Base-by-base conservation (phyloP, 2,113 vertebrate genomes). In the Xiphophorus hellerii region DNA sequence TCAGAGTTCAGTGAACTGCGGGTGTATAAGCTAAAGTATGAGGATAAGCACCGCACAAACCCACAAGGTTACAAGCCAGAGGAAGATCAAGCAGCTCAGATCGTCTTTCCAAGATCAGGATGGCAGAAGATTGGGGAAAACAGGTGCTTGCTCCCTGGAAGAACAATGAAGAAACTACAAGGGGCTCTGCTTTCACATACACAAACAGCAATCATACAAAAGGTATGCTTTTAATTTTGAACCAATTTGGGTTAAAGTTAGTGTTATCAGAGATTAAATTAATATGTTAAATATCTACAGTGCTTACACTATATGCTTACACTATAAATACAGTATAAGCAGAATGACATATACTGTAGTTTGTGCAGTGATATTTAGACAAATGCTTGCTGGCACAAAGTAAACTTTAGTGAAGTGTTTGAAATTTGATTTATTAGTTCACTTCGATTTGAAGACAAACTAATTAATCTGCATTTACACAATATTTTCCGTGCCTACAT, bases 151-250 rank as follows among this genome's bases (percentile, higher is more conserved):
- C 94, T 72, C 93, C 95, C 35, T 93, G 95, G 72, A 90, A 89
- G 30, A 74, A 84, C 20, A 60, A 88, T 61, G 96, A 97, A 22
- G 95, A 95, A 0, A 94, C 95, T 65, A 97, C 96, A 15, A 92
- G 74, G 10, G 91, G 87, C 0, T 71, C 94, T 29, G 3, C 89
- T 66, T 97, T 97, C 12, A 42, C 0, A 71, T 97, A 96, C 79
- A 96, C 96, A 82, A 96, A 96, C 93, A 95, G 85, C 93, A 97
- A 96, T 72, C 65, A 94, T 76, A 97, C 96, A 64, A 91, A 17
- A 93, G 96, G 96, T 97, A 91, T 91, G 84, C 44, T 48, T 48
- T 48, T 48, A 20, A 48, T 48, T 48, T 48, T 20, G 44, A 48
- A 48, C 44, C 44, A 48, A 20, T 48, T 20, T 5, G 15, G 44